Evolutionary conservation across 1,140 invertebrate species (phyloP).

Genomic region (Acarapis woodi): DNA sequence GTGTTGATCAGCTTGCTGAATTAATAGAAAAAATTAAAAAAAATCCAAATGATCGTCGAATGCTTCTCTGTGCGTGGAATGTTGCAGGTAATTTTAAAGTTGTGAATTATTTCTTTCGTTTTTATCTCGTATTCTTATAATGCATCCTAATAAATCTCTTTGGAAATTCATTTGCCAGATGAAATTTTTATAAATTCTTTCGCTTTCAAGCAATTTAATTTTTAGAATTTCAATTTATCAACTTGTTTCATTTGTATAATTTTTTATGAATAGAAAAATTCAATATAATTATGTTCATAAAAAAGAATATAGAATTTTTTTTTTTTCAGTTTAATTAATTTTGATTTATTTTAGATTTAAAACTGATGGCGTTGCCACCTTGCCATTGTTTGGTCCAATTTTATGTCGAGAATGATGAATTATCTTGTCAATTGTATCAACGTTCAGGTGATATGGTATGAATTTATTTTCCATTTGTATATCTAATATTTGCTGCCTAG

Average conservation of each 20-base stretch:
- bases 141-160: too few species aligned
- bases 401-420: slow-evolving; percentile 46
- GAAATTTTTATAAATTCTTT: too few species aligned
- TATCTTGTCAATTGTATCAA: slow-evolving; percentile 82
- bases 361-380: slow-evolving; percentile 80
- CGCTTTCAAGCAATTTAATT: too few species aligned
- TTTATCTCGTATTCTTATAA: too few species aligned
- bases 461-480: too few species aligned
- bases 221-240: too few species aligned
- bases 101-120: slow-evolving; percentile 2
- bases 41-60: slow-evolving; percentile 55
- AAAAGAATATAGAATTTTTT: too few species aligned
- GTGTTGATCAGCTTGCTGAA: slow-evolving; percentile 58
- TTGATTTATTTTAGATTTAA: slow-evolving; percentile 36
- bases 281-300: too few species aligned
- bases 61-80: slow-evolving; percentile 90
- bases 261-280: too few species aligned
- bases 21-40: slow-evolving; percentile 55
- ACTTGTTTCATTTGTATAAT: too few species aligned
- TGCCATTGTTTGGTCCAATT: slow-evolving; percentile 90
- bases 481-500: not conserved
- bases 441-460: slow-evolving; percentile 71
- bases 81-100: slow-evolving; percentile 26
- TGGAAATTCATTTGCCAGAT: too few species aligned
- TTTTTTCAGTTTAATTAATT: too few species aligned